These are phyloP conservation scores for Agrenia bidenticulata DNA, from an alignment of 2,888 invertebrate genomes.

Conservation along the genomic window DNA sequence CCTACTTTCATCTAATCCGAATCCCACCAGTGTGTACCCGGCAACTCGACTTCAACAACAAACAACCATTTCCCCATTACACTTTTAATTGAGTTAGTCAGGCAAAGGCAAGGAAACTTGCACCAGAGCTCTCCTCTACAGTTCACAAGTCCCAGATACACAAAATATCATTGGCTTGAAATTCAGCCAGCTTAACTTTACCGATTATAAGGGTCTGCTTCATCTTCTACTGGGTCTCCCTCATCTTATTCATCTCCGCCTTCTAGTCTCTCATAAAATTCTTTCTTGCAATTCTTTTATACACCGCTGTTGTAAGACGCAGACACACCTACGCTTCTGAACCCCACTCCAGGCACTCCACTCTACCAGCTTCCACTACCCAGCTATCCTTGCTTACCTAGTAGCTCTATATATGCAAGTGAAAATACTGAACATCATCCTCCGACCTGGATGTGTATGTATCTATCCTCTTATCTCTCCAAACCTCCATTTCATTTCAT, in stretches of 20 bases:
- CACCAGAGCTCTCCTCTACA: slow-evolving; percentile 25
- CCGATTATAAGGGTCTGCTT: slow-evolving; percentile 45
- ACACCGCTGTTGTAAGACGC: no score
- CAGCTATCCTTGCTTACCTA: no score
- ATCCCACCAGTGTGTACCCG: neutral
- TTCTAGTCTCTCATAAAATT: no score
- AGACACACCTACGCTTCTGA: slow-evolving; percentile 11
- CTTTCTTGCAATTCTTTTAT: no score
- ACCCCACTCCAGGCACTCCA: neutral
- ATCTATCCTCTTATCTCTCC: slow-evolving; percentile 9
- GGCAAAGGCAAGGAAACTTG: slow-evolving; percentile 47
- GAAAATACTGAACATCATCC: neutral
- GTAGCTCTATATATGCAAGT: neutral
- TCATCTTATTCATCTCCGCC: neutral
- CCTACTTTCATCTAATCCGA: slow-evolving; percentile 22
- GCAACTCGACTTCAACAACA: slow-evolving; percentile 34
- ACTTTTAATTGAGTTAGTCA: slow-evolving; percentile 53
- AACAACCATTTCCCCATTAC: slow-evolving; percentile 49
- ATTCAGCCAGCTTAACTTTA: slow-evolving; percentile 47
- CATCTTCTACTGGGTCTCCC: slow-evolving; percentile 19
- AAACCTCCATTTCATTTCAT: slow-evolving; percentile 23
- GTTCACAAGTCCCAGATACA: neutral
- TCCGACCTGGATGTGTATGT: neutral
- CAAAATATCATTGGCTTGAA: slow-evolving; percentile 23
- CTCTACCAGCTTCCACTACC: neutral